These are phyloP conservation scores for Corythaeola cristata DNA, from an alignment of 2,113 vertebrate genomes.

Conservation along the genomic window DNA sequence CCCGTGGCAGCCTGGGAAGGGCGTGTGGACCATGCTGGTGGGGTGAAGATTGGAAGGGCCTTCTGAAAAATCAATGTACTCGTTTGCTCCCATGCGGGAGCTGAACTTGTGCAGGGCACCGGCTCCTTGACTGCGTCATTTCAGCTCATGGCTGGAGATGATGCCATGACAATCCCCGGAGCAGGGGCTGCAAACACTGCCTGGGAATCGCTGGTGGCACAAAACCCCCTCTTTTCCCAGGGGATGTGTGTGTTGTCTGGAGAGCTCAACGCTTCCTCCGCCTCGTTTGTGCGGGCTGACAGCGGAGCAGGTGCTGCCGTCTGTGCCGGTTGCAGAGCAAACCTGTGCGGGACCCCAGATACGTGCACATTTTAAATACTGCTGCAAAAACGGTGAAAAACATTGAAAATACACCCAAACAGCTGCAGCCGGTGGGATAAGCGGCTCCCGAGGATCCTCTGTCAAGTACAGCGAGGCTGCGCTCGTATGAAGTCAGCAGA, in stretches of 20 bases:
- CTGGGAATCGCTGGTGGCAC: not conserved
- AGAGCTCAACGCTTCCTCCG: not conserved
- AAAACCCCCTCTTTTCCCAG: not conserved
- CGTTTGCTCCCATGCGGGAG: not conserved
- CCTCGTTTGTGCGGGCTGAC: not conserved
- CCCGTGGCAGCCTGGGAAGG: not conserved
- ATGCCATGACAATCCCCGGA: not conserved
- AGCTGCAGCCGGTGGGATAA: not conserved
- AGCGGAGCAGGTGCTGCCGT: no score
- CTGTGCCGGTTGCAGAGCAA: not conserved
- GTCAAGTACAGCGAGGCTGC: not conserved
- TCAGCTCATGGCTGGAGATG: not conserved
- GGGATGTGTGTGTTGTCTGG: fast-evolving
- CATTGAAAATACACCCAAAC: not conserved
- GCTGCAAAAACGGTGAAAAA: not conserved
- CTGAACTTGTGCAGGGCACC: no score
- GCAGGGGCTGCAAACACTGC: not conserved
- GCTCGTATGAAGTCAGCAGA: not conserved
- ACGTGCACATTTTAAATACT: fast-evolving
- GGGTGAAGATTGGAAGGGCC: not conserved
- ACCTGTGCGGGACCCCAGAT: not conserved
- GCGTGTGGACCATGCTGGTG: not conserved
- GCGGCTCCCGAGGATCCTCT: not conserved
- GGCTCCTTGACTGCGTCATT: not conserved
- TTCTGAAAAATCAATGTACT: not conserved